These are phyloP conservation scores for Luperina testacea DNA, from an alignment of 2,888 invertebrate species.

Conservation along the genomic window DNA sequence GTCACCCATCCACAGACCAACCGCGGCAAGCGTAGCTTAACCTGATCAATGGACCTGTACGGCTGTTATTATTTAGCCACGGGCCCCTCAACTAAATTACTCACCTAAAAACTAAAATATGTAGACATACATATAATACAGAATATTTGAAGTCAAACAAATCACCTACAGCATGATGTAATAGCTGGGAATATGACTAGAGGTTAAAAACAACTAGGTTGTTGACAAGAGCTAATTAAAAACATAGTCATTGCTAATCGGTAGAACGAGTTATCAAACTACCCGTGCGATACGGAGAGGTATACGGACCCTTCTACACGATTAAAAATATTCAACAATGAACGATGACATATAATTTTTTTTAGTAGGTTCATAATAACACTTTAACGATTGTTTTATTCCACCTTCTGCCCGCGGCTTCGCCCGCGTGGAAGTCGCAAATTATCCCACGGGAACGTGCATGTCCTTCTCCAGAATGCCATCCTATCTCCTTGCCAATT, in stretches of 20 bases:
- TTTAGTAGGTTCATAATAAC: neutral
- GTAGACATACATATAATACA: neutral
- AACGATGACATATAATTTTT: neutral
- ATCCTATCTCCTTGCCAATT: neutral
- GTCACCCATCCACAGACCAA: too few species aligned
- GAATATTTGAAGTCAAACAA: neutral
- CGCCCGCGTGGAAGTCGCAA: neutral
- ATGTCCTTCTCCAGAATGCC: neutral
- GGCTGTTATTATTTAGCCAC: too few species aligned
- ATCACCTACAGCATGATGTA: slow-evolving; percentile 56
- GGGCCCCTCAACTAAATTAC: too few species aligned
- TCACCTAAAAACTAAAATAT: too few species aligned
- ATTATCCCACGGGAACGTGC: neutral
- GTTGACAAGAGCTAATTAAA: slow-evolving; percentile 53
- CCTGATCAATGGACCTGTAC: too few species aligned
- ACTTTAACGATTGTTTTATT: neutral
- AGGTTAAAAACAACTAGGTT: slow-evolving; percentile 44
- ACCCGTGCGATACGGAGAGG: slow-evolving; percentile 27
- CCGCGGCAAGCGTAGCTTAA: too few species aligned
- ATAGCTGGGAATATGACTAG: slow-evolving; percentile 43
- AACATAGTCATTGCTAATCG: slow-evolving; percentile 45
- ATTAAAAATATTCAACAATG: slow-evolving; percentile 8
- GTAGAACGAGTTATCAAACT: slow-evolving; percentile 41
- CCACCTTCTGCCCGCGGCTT: neutral
- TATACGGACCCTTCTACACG: slow-evolving; percentile 28